These are phyloP conservation scores for Cossypha dichroa DNA, from an alignment of 2,797 vertebrate species.

Conservation along the genomic window DNA sequence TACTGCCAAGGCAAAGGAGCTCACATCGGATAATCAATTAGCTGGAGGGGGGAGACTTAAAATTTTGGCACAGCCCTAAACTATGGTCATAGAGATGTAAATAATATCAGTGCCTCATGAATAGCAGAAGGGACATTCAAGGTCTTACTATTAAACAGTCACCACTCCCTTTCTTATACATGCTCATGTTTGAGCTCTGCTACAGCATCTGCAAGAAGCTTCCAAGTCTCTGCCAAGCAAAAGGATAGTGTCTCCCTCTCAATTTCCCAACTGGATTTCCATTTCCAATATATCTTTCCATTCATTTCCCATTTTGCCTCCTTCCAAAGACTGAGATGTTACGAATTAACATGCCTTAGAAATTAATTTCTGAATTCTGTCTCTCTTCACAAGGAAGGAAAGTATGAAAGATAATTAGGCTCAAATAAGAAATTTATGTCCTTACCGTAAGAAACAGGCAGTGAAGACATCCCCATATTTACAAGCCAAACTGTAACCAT, in stretches of 20 bases:
- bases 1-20: conserved; percentile 57
- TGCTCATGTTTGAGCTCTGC: not conserved
- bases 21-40: conserved; percentile 72
- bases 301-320: not conserved
- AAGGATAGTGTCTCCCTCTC: not conserved
- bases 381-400: not conserved
- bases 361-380: not conserved
- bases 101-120: conserved; percentile 47
- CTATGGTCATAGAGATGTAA: conserved; percentile 35
- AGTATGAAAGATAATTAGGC: not conserved
- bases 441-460: not conserved
- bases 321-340: not conserved
- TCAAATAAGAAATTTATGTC: not conserved
- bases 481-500: not conserved
- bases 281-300: not conserved
- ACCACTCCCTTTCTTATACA: not conserved
- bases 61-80: conserved; percentile 68
- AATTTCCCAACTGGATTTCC: not conserved
- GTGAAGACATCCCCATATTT: not conserved
- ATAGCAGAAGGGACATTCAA: conserved; percentile 40
- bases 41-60: conserved; percentile 7
- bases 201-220: not conserved
- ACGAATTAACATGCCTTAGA: not conserved
- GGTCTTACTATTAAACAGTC: not conserved
- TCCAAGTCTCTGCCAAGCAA: not conserved